Base-by-base conservation (phyloP, 2,113 vertebrate species). In the Procavia capensis region DNA sequence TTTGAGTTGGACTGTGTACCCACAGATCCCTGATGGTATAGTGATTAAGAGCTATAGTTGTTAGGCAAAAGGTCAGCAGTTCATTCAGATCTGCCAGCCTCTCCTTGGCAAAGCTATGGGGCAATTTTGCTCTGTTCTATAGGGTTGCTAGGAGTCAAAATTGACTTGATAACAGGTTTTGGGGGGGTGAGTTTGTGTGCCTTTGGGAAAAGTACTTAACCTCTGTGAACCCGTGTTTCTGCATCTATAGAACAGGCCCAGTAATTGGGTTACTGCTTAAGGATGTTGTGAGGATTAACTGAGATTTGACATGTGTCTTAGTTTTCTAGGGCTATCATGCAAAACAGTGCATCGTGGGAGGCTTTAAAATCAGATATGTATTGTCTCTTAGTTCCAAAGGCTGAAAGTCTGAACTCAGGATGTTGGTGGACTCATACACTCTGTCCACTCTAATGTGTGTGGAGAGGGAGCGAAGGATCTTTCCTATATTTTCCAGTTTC, bases 241-340 rank as follows among this genome's bases (percentile, higher is more conserved):
- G 82, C 43, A 7, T 54, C 39, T n/a, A 1, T 31, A 61, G 74
- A 76, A 85, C 19, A 31, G 41, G 63, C 47, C 27, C 17, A 3
- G 27, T 0, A 1, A 22, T 2, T 16, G 34, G 63, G 22, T 31
- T 50, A 3, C 45, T 3, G 50, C 61, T 6, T 0, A 3, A 39
- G 78, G 27, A 34, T 54, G 14, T 5, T 1, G 2, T 3, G 7
- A 34, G 50, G 10, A 8, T 50, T 17, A 0, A 17, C 85, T 5
- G 43, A 50, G 45, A 76, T 2, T 3, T 57, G 36, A 24, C 19
- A 0, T 0, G 36, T 19, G 17, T 70, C 66, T 70, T 19, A 5
- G 34, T 13, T 22, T 70, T n/a, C 17, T 31, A 2, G 16, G 66
- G 34, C 66, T 9, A n/a, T n/a, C 19, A 7, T 14, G 14, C 66